phyloP scores from a whole-genome alignment of 2,113 vertebrate genomes.

The Silurus meridionalis region DNA sequence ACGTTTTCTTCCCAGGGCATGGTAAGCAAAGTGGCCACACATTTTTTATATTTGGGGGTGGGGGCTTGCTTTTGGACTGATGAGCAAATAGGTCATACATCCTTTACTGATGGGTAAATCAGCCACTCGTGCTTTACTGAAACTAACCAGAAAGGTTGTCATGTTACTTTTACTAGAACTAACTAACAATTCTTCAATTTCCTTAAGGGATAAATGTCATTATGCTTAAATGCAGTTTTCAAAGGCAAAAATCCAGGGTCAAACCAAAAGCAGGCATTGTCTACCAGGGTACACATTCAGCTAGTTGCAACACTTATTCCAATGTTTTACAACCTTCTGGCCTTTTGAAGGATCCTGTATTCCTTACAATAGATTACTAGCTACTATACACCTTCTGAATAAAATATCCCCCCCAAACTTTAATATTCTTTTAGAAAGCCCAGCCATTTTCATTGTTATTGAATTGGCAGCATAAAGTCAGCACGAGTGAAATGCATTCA shows the following conservation, averaged over 20 bases:
- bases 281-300: too few species aligned
- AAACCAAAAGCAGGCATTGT: too few species aligned
- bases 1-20: background rate
- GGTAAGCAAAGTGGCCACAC: background rate
- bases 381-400: background rate
- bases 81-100: background rate
- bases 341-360: background rate
- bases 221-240: too few species aligned
- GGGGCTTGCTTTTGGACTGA: background rate
- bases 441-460: background rate
- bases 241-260: too few species aligned
- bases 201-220: too few species aligned
- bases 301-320: too few species aligned
- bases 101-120: background rate
- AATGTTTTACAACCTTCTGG: too few species aligned
- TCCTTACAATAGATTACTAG: background rate
- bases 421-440: background rate
- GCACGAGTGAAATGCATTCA: background rate
- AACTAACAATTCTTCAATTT: background rate
- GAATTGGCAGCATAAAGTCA: background rate
- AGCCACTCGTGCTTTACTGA: background rate
- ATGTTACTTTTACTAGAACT: background rate
- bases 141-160: background rate
- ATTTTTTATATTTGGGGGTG: background rate
- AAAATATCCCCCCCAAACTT: background rate